Evolutionary conservation across 2,113 vertebrate genomes (phyloP), one percentile per base, ranked within the genome.

Genomic region (Albula goreensis): DNA sequence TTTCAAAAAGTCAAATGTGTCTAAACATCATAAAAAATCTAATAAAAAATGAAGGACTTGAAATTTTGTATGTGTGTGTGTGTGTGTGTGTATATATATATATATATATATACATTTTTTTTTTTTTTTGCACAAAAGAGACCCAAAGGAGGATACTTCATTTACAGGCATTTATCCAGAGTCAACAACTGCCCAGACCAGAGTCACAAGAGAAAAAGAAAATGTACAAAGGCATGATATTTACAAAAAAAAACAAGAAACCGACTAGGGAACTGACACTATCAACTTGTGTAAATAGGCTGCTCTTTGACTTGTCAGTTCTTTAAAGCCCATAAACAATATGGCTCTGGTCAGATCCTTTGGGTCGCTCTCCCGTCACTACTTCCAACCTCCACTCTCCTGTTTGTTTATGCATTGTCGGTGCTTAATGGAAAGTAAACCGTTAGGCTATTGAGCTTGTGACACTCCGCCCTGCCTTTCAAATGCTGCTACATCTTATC

Each of bases 201-300:
- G 83, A 89, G 82, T 57, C 86, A 50, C 84, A 57, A 52, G 86
- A 87, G 81, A 87, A 78, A 83, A 83, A 83, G 83, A 85, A 85
- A 82, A 79, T 25, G 51, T 31, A 74, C 70, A 25, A 81, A 81
- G 77, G 74, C 57, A 83, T 83, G 85, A 85, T 13, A 83, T 83
- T 80, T 83, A 83, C 41, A 25, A 84, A 86, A 81, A 11, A 86
- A 86, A 53, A 56, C n/a, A 15, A 6, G 17, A 52, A 79, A 84
- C 78, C 83, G 51, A 50, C 82, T 50, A 60, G 88, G 82, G 88
- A 85, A 81, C 25, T 85, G 86, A 89, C 83, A 87, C 88, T 81
- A 87, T 87, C 81, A 85, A 77, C 83, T 52, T 81, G 85, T 87
- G 88, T 88, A 86, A 89, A 89, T 48, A 89, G 87, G 85, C 84